Conservation (phyloP, 92 coral and sea anemone species). For the Metridium senile region DNA sequence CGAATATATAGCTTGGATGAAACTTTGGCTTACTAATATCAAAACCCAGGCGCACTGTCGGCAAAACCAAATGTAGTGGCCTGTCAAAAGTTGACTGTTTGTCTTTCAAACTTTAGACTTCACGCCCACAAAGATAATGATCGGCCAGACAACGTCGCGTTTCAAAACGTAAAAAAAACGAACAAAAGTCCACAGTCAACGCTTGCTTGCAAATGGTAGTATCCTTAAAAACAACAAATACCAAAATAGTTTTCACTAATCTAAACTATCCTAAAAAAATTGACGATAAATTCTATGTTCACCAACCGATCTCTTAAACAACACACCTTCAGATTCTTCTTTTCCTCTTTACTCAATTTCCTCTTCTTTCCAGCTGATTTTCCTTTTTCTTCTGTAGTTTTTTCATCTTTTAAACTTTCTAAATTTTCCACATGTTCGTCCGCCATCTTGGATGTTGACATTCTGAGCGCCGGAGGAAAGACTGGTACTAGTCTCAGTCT, state of each 20-base stretch:
- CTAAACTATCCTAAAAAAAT: not conserved
- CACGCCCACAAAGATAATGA: too few species aligned
- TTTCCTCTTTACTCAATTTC: conserved; percentile 47
- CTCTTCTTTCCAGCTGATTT: conserved; percentile 37
- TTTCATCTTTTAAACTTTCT: not conserved
- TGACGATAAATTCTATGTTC: not conserved
- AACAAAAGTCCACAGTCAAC: too few species aligned
- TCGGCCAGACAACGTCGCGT: too few species aligned
- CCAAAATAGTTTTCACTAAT: too few species aligned
- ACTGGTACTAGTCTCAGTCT: conserved; percentile 9
- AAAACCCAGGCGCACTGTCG: too few species aligned
- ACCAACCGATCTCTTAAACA: not conserved
- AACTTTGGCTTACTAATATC: too few species aligned
- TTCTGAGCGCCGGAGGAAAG: not conserved
- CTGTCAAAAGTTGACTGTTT: too few species aligned
- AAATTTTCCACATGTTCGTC: conserved; percentile 21
- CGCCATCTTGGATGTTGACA: conserved; percentile 38
- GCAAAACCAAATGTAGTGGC: too few species aligned
- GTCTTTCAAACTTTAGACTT: too few species aligned
- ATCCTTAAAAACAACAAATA: not conserved
- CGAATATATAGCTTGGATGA: too few species aligned
- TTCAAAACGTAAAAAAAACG: conserved; percentile 21
- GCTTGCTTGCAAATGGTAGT: too few species aligned
- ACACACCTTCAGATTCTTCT: conserved; percentile 39
- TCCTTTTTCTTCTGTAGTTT: not conserved